These are phyloP conservation scores for Cantharis lateralis DNA, from an alignment of 2,888 invertebrate genomes.

Conservation along the genomic window DNA sequence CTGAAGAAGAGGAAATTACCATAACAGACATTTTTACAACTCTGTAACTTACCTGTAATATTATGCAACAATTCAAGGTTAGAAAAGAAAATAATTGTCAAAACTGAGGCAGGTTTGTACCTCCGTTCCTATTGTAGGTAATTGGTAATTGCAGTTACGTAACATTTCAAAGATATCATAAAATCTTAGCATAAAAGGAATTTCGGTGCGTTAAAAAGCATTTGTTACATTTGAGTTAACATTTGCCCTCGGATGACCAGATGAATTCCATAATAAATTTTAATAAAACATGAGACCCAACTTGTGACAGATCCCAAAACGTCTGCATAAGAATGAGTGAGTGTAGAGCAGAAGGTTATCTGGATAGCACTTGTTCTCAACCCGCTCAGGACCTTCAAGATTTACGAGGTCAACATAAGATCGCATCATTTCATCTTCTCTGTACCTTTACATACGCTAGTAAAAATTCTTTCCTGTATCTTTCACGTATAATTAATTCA, in stretches of 20 bases:
- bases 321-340: constrained; percentile 51
- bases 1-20: not conserved
- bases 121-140: not conserved
- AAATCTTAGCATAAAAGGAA: not conserved
- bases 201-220: not conserved
- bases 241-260: constrained; percentile 17
- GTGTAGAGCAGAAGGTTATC: constrained; percentile 52
- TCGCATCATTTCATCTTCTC: constrained; percentile 46
- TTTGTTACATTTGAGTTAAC: constrained; percentile 10
- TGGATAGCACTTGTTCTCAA: constrained; percentile 52
- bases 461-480: constrained; percentile 4
- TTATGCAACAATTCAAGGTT: not conserved
- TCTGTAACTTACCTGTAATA: not conserved
- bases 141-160: not conserved
- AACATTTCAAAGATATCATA: not conserved
- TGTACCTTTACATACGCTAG: not conserved
- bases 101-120: not conserved
- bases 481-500: not conserved
- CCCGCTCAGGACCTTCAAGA: constrained; percentile 47
- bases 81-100: not conserved
- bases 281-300: constrained; percentile 35
- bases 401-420: constrained; percentile 52
- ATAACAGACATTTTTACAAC: not conserved
- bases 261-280: constrained; percentile 28
- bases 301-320: constrained; percentile 48